phyloP scores from a whole-genome alignment of 2,888 invertebrate genomes.

The Rutpela maculata region DNA sequence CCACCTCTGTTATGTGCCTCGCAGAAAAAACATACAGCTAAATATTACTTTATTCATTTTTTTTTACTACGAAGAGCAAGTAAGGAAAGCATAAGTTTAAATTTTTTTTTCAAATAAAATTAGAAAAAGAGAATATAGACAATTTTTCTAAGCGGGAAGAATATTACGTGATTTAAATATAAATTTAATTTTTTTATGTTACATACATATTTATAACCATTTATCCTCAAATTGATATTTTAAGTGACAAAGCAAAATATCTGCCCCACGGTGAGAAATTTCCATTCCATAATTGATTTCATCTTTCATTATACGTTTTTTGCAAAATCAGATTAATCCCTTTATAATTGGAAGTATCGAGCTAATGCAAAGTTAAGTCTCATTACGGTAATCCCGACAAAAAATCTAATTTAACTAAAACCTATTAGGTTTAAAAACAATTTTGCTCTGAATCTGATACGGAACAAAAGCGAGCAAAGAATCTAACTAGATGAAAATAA shows the following conservation, averaged over 20 bases:
- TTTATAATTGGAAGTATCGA: conserved; percentile 38
- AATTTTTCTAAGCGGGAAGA: not conserved
- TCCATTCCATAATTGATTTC: conserved; percentile 36
- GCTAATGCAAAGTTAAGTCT: conserved; percentile 40
- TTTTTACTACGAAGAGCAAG: too few relatives aligned
- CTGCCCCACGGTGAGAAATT: conserved; percentile 3
- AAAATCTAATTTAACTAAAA: conserved; percentile 53
- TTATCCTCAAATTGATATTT: conserved; percentile 23
- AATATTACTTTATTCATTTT: too few relatives aligned
- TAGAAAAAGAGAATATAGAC: not conserved
- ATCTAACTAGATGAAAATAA: conserved; percentile 47
- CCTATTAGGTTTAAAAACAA: conserved; percentile 56
- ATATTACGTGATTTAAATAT: not conserved
- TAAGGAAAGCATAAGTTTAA: too few relatives aligned
- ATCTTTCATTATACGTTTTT: conserved; percentile 33
- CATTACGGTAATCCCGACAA: conserved; percentile 33
- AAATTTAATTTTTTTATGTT: conserved; percentile 20
- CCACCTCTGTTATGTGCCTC: too few relatives aligned
- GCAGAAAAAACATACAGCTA: too few relatives aligned
- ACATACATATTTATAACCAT: conserved; percentile 16
- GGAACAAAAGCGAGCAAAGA: conserved; percentile 33
- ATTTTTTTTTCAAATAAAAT: not conserved
- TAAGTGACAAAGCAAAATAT: conserved; percentile 22
- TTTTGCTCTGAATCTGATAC: conserved; percentile 40
- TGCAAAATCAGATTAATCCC: conserved; percentile 27